Percentiles rank a stretch among this genome's conserved stretches.
phyloP scores from a whole-genome alignment of 2,888 invertebrate species.

The Monoplex corrugatus region DNA sequence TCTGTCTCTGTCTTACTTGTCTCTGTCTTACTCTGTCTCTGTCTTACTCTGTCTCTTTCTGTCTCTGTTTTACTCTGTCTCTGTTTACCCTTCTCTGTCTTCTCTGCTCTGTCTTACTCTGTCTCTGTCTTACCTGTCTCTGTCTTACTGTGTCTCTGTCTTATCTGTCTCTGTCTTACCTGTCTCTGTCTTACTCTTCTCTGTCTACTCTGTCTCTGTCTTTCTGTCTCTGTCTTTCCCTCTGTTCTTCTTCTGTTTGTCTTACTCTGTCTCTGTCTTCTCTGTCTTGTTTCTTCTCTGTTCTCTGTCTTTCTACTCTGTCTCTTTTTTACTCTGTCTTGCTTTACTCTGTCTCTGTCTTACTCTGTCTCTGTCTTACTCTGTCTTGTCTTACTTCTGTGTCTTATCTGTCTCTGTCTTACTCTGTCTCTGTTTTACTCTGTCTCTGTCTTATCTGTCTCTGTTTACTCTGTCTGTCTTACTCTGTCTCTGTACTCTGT shows the following conservation, averaged over 20 bases:
- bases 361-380: no score
- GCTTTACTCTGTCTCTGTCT: neutral
- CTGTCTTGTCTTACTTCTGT: neutral
- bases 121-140: constrained; percentile 1
- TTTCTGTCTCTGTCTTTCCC: neutral
- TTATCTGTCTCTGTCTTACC: neutral
- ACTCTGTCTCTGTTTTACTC: neutral
- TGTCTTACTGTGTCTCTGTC: constrained; percentile 14
- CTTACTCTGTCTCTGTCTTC: neutral
- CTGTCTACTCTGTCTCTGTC: neutral
- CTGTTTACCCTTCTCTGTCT: neutral
- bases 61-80: neutral
- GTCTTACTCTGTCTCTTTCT: no score
- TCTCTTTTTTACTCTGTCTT: neutral
- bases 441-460: neutral
- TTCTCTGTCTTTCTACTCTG: neutral
- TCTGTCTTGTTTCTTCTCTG: neutral
- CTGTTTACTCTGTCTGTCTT: neutral
- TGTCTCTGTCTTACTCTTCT: neutral
- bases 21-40: neutral
- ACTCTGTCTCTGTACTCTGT: neutral
- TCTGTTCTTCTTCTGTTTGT: neutral
- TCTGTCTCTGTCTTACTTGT: neutral
- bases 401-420: neutral
- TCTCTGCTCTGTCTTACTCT: neutral